These are phyloP conservation scores for Mythimna lalbum DNA, from an alignment of 2,888 invertebrate species.

Conservation along the genomic window DNA sequence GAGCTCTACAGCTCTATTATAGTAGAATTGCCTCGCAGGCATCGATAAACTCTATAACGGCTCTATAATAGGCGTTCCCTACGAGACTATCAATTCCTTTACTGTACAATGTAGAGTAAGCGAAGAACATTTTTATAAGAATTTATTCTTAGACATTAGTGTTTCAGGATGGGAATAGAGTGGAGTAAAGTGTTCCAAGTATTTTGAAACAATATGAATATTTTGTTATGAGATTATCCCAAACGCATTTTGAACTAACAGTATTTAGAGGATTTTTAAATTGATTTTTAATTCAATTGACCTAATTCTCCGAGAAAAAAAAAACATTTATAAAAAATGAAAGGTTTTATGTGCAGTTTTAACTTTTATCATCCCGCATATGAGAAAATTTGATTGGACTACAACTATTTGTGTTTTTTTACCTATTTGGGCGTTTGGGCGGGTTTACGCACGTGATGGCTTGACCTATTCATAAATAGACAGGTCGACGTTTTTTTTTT, in stretches of 20 bases:
- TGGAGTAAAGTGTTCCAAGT: neutral
- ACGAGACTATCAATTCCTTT: conserved; percentile 66
- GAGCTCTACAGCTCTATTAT: conserved; percentile 46
- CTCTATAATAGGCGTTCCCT: conserved; percentile 65
- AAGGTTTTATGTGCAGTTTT: too few species aligned
- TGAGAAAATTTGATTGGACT: too few species aligned
- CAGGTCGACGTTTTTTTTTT: too few species aligned
- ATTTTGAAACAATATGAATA: neutral
- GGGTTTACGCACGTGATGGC: too few species aligned
- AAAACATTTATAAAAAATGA: too few species aligned
- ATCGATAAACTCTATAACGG: conserved; percentile 66
- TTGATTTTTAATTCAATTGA: too few species aligned
- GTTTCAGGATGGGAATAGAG: neutral
- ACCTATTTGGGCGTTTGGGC: too few species aligned
- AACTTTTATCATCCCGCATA: too few species aligned
- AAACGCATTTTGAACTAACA: neutral
- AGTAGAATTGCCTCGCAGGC: conserved; percentile 51
- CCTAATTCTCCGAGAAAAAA: too few species aligned
- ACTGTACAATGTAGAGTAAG: conserved; percentile 25
- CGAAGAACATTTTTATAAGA: conserved; percentile 36
- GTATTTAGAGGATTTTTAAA: neutral
- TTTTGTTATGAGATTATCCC: neutral
- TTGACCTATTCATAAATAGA: too few species aligned
- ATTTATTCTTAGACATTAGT: conserved; percentile 32
- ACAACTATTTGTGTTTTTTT: too few species aligned